Base-by-base conservation (phyloP, 2,113 vertebrate genomes). In the Erinaceus europaeus region DNA sequence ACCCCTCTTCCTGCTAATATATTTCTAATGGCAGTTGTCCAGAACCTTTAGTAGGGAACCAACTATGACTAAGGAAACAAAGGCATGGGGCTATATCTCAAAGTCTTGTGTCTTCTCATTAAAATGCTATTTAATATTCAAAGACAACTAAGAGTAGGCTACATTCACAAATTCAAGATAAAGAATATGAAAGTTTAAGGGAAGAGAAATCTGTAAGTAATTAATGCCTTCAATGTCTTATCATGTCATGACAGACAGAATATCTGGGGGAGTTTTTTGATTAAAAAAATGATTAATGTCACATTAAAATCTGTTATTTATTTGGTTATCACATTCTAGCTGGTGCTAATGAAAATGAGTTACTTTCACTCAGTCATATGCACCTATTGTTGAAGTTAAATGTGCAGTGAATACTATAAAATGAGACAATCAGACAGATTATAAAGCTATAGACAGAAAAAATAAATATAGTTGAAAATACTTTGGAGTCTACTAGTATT, bases 261-360 rank as follows among this genome's bases (percentile, higher is more conserved):
- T 82, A 84, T 50, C 75, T 52, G 4, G 29, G 10, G 29, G 21
- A 46, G 72, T 52, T 81, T 9, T 71, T 82, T 83, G 48, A 77
- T 55, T 91, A 82, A 72, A 40, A 23, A 67, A 90, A 65, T 82
- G 20, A 69, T 50, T 59, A 27, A 5, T 87, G 4, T 29, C 86
- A 53, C 44, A 76, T 83, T 72, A 84, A 86, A 90, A 75, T 75
- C 38, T 74, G 27, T 71, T 89, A 87, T 52, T 84, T 89, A 83
- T 64, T 92, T 84, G 44, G 40, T 85, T 75, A 91, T 61, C 34
- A 85, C 38, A 73, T 34, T 62, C 38, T 90, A 67, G 64, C 61
- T 84, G 21, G 21, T 32, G 50, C 14, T 59, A 88, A 55, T 48
- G 34, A 89, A 92, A 92, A 88, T 68, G 78, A 75, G 5, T 67